These are phyloP conservation scores for Scaptomyza pallida DNA, from an alignment of 1,140 invertebrate species.

Conservation along the genomic window DNA sequence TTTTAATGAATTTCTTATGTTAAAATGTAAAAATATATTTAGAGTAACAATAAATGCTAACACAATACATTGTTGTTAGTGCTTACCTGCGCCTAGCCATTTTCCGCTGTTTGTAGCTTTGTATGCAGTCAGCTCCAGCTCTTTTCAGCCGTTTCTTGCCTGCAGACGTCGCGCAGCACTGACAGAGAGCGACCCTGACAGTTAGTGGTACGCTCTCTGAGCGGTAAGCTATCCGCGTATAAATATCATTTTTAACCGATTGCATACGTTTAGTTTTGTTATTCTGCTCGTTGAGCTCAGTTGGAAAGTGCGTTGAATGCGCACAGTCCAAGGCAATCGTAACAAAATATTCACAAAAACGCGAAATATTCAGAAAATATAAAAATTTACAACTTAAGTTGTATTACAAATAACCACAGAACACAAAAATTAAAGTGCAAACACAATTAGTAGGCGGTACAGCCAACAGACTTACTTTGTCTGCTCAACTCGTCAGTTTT, in stretches of 20 bases:
- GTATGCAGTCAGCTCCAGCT: no score
- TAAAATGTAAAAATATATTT: no score
- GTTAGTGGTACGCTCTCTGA: conserved; percentile 15
- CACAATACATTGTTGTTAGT: no score
- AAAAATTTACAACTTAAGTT: conserved; percentile 27
- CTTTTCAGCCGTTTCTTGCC: not conserved
- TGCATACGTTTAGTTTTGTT: conserved; percentile 31
- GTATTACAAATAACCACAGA: conserved; percentile 6
- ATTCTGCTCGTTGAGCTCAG: conserved; percentile 31
- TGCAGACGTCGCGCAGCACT: not conserved
- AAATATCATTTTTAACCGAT: conserved; percentile 48
- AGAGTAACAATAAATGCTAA: no score
- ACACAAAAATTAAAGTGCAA: conserved; percentile 2
- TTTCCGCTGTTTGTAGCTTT: not conserved
- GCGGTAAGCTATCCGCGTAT: conserved; percentile 11
- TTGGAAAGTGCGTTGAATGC: conserved; percentile 11
- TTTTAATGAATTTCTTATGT: no score
- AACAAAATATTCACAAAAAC: conserved; percentile 19
- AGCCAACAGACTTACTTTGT: conserved; percentile 9
- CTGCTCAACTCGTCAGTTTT: conserved; percentile 39
- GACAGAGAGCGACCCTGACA: conserved; percentile 1
- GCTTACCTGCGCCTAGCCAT: not conserved
- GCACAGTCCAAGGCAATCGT: conserved; percentile 18
- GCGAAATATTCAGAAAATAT: conserved; percentile 9
- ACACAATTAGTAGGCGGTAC: not conserved